Evolutionary conservation across 2,113 vertebrate genomes (phyloP), one percentile per base, ranked within the genome.

Genomic region (Sylvicapra grimmia): DNA sequence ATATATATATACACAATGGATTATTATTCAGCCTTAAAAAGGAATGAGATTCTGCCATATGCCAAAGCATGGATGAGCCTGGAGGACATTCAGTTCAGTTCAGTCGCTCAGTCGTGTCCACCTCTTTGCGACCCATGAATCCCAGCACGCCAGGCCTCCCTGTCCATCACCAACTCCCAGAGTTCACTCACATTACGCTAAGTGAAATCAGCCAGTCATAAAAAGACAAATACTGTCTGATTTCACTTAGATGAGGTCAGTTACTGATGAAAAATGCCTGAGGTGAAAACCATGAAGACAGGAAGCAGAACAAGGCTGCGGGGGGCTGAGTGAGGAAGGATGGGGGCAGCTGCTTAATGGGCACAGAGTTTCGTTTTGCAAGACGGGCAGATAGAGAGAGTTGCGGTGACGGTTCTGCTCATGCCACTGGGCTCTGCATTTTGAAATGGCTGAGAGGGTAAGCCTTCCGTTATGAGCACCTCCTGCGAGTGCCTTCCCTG

Each of bases 1-100:
- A 61, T 3, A 5, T 3, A 6, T 31, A 59, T 3, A 4, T 2
- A 7, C 11, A 79, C 33, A 36, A 40, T 2, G 44, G 11, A 33
- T 25, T 16, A 40, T 31, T 33, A 53, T 40, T 87, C 68, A 36
- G 33, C 47, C 68, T 61, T 75, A 23, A 51, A 31, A 51, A 61
- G 84, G 33, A 18, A 40, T 9, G 84, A 40, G 25, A 29, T 75
- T 59, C 63, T 75, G 40, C 14, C 23, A 8, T 16, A 21, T 19
- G 23, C 40, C 18, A 29, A 23, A 36, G 14, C 11, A 29, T 51
- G 53, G 65, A 86, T 29, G 23, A 77, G 54, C 31, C 11, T 12
- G 5, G 29, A 92, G 11, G 58, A 15, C 51, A 16, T 51, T 51
- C 51, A 51, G 51, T 51, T 51, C 49, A 13, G 49, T 51, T 51